Base-by-base conservation (phyloP, 2,888 invertebrate genomes). In the Sinodicranocentrus sp. region DNA sequence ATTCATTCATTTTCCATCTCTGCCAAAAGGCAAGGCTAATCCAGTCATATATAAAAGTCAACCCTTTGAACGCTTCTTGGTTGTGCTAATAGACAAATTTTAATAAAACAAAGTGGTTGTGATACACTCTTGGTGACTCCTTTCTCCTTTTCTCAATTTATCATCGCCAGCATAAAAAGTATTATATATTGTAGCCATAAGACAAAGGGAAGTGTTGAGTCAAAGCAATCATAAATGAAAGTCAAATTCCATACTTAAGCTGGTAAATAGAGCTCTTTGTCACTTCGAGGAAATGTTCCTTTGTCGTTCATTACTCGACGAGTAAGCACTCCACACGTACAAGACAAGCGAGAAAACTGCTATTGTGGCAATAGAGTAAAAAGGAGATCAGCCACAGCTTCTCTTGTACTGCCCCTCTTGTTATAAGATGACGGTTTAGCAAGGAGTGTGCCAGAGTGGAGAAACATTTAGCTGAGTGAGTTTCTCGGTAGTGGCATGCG, bases 181-280 rank as follows among this genome's bases (percentile, higher is more conserved):
- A 59, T 59, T 21, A n/a, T n/a, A n/a, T 39, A 39, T 39, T 39
- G 39, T 39, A 39, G 5, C n/a, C n/a, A n/a, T n/a, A 5, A 39
- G 39, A 39, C 39, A 39, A 39, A 39, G n/a, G 48, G 48, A 48
- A 3, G 48, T 57, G 57, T 57, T 21, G 67, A 68, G 57, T 77
- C 43, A 57, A 57, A 68, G 77, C 28, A 57, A 68, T 57, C 67
- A 77, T 68, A 70, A 70, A 78, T 70, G 78, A 78, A 78, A 78
- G 70, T 61, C 70, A 77, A 68, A 77, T 68, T 52, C 43, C 67
- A 67, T 57, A 8, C 63, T 75, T 52, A 67, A 67, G 39, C 72
- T 33, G 72, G 19, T 44, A 71, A 25, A 52, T 52, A 57, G 43
- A 21, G 57, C 25, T 17, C 65, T 76, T 76, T 65, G 75, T 76